Percentiles rank a stretch among this genome's conserved stretches.
Conservation (phyloP, 2,797 vertebrate genomes). For the Labeo calbasu region DNA sequence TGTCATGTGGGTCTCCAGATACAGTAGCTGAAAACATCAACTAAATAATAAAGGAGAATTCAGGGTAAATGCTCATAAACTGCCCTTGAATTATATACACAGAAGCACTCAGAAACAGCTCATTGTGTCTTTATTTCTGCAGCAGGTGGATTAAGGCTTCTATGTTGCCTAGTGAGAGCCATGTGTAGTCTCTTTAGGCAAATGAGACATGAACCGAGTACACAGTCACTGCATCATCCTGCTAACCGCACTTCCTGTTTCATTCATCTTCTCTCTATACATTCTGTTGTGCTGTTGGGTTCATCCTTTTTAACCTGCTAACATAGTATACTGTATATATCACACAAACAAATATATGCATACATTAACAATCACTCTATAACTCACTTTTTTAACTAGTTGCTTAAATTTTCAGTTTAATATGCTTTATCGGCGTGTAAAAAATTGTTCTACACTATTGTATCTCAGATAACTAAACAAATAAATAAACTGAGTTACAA, state of each 20-base stretch:
- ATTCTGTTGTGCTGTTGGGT: constrained; percentile 33
- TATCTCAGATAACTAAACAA: neutral
- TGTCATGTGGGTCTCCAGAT: constrained; percentile 22
- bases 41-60: constrained; percentile 14
- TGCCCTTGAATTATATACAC: neutral
- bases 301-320: neutral
- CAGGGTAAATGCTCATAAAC: constrained; percentile 14
- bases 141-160: constrained; percentile 44
- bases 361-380: neutral
- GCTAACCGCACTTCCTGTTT: constrained; percentile 35
- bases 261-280: constrained; percentile 19
- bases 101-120: constrained; percentile 17
- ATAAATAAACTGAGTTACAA: neutral
- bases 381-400: neutral
- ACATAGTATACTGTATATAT: neutral
- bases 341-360: neutral
- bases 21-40: constrained; percentile 24
- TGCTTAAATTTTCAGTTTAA: neutral
- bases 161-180: constrained; percentile 17
- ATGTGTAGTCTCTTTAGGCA: constrained; percentile 49
- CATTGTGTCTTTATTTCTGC: constrained; percentile 43
- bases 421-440: too few species aligned
- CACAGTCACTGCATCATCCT: constrained; percentile 43
- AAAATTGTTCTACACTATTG: neutral
- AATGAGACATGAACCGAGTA: constrained; percentile 46